Evolutionary conservation across 2,888 invertebrate genomes (phyloP), one percentile per base, ranked within the genome.

Genomic region (Nasonovia ribisnigri): DNA sequence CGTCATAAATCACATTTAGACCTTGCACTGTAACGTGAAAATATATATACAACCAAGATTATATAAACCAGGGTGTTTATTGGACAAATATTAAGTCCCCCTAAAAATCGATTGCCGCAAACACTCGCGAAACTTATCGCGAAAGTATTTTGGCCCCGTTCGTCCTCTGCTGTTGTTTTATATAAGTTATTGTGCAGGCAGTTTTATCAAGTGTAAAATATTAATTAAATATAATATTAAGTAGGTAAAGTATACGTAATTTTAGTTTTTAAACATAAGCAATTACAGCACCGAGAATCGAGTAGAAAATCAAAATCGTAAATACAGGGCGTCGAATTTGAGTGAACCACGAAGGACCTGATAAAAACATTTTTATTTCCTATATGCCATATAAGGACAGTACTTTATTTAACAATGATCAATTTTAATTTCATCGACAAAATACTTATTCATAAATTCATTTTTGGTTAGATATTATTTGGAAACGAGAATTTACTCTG

Each of bases 1-100:
- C n/a, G 90, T 90, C 93, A 93, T 93, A 93, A 93, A 93, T 93
- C 93, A 93, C 93, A 93, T 93, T 93, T 90, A 93, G 93, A 90
- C 93, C 90, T 93, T 51, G 89, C 93, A 93, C 48, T 54, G 90
- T 90, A 84, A 93, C 90, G 90, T 29, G 86, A 93, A 93, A 93
- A 93, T 93, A 51, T 77, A 91, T 57, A 91, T 43, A 93, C 93
- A 42, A 24, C 90, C 90, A 51, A 93, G 86, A 90, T 90, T 86
- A 93, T 93, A 90, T n/a, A 67, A 90, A 51, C 93, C 90, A 8
- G 90, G 93, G 93, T 93, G 93, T 90, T 93, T 93, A 93, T 93
- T 90, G 90, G 93, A 86, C 90, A 93, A 93, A 93, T 93, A 93
- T 93, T 93, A 90, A 90, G 93, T 90, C 48, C 36, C 89, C 36